Evolutionary conservation across 2,888 invertebrate species (phyloP), one percentile per base, ranked within the genome.

Genomic region (Pristionchus entomophagus): DNA sequence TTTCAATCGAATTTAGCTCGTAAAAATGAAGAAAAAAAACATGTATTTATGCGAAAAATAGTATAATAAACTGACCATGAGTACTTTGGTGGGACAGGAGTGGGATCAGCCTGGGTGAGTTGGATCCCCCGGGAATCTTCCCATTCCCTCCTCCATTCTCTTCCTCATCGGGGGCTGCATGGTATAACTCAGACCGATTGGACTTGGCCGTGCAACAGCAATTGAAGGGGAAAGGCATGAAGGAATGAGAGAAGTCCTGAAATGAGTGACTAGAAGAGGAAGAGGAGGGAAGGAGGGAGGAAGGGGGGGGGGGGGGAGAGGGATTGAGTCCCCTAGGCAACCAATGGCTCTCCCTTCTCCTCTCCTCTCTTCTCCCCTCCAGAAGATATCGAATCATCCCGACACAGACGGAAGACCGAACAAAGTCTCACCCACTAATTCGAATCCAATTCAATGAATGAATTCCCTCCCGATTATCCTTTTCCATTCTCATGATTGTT

Each of bases 141-240:
- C 82, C 32, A 51, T 51, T 29, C 29, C 35, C 45, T 38, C 56
- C 38, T 81, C 56, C 56, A 10, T 22, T 26, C 26, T 82, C 65
- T 29, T 65, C 53, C n/a, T 53, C 56, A 56, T 85, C 41, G 17
- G 85, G 85, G 22, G 73, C 53, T 38, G 73, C 85, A 38, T 45
- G 38, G 29, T 85, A 85, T 17, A 85, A 26, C 17, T 85, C 85
- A n/a, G 85, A 85, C 35, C 85, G 26, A 35, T 17, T 53, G 17
- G 73, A 38, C 51, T 77, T 73, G 0, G 77, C 73, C 12, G 8
- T 32, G 41, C 73, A 85, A 41, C 85, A 85, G 26, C 85, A 85
- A 56, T 73, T 51, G 85, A 85, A 85, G 41, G 85, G 85, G 35
- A 85, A 85, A 26, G 85, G 85, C 85, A 85, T 85, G 12, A 35